phyloP scores from a whole-genome alignment of 2,113 vertebrate species.

The Gasterosteus aculeatus region DNA sequence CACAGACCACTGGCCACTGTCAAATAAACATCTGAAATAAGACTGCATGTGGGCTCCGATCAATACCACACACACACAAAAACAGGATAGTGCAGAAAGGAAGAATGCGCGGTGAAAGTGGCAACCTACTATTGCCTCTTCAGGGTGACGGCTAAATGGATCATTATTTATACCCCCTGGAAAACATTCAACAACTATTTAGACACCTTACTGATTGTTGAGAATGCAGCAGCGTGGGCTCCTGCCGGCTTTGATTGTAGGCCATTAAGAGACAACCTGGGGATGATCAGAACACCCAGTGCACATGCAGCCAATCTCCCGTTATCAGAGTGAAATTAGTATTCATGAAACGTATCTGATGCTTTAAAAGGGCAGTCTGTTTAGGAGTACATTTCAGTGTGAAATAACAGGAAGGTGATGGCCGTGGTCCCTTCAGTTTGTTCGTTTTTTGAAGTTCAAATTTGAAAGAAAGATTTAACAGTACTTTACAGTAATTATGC shows the following conservation, averaged over 20 bases:
- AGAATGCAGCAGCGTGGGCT: conserved; percentile 19
- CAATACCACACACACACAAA: conserved; percentile 4
- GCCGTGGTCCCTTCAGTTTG: background rate
- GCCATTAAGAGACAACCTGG: conserved; percentile 22
- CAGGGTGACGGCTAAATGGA: conserved; percentile 48
- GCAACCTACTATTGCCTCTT: conserved; percentile 43
- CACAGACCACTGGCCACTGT: conserved; percentile 36
- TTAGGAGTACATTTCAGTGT: background rate
- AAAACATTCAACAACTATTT: conserved; percentile 56
- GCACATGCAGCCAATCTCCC: background rate
- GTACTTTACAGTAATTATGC: background rate
- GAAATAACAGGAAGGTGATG: background rate
- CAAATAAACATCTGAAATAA: conserved; percentile 34
- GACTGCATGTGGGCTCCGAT: conserved; percentile 5
- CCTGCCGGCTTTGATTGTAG: conserved; percentile 42
- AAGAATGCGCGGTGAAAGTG: conserved; percentile 24
- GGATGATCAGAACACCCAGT: conserved; percentile 17
- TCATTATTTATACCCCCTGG: conserved; percentile 46
- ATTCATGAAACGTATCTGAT: background rate
- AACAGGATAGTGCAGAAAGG: conserved; percentile 20
- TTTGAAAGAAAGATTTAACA: conserved; percentile 2
- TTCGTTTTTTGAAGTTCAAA: background rate
- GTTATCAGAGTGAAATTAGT: background rate
- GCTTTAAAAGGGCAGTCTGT: background rate
- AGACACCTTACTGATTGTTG: conserved; percentile 37